phyloP scores from a whole-genome alignment of 2,797 vertebrate genomes.

The Amazonetta brasiliensis region DNA sequence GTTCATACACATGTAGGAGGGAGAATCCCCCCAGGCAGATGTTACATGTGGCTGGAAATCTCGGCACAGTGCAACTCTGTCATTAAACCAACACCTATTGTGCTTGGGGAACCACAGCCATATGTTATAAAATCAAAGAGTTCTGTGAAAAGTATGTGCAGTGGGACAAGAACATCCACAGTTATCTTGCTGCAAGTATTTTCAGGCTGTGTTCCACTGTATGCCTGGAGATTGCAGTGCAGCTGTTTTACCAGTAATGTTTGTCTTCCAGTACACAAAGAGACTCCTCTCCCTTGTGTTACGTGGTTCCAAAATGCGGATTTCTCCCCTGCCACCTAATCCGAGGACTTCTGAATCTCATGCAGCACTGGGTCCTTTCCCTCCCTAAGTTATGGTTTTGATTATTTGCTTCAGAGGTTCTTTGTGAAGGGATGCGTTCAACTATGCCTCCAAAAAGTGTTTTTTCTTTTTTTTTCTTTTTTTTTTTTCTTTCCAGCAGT shows the following conservation, averaged over 20 bases:
- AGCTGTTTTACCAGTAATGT: not conserved
- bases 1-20: not conserved
- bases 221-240: accelerated
- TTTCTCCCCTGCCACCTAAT: not conserved
- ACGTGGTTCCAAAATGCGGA: not conserved
- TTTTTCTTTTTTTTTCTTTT: not conserved
- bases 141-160: not conserved
- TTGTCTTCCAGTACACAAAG: not conserved
- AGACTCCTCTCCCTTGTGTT: not conserved
- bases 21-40: not conserved
- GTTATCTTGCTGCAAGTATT: not conserved
- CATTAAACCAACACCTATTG: not conserved
- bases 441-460: not conserved
- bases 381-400: not conserved
- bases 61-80: not conserved
- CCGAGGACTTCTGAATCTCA: not conserved
- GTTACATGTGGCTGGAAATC: not conserved
- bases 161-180: not conserved
- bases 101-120: not conserved
- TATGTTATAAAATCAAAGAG: not conserved
- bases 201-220: not conserved
- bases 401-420: not conserved
- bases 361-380: not conserved
- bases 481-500: not conserved
- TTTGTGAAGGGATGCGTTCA: not conserved